These are phyloP conservation scores for Abrostola triplasia DNA, from an alignment of 2,888 invertebrate genomes.

Conservation along the genomic window DNA sequence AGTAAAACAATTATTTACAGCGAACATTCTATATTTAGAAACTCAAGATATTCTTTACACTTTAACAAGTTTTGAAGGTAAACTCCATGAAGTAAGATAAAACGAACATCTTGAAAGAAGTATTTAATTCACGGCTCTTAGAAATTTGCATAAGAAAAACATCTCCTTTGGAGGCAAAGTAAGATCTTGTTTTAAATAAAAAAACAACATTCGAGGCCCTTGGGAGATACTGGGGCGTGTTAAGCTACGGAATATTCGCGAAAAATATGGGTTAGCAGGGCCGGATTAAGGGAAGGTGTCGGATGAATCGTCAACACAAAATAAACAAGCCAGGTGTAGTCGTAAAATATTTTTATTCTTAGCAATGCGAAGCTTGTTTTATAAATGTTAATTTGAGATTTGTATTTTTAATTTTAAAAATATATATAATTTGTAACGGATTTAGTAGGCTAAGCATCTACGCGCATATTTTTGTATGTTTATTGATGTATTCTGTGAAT, in stretches of 20 bases:
- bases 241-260: slow-evolving; percentile 38
- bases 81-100: slow-evolving; percentile 30
- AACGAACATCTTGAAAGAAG: slow-evolving; percentile 42
- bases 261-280: slow-evolving; percentile 54
- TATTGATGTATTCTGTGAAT: slow-evolving; percentile 8
- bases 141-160: slow-evolving; percentile 63
- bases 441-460: too few relatives aligned
- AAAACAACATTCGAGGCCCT: slow-evolving; percentile 38
- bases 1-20: slow-evolving; percentile 25
- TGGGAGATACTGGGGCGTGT: slow-evolving; percentile 30
- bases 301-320: slow-evolving; percentile 26
- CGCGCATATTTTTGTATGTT: slow-evolving; percentile 10
- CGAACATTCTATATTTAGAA: slow-evolving; percentile 21
- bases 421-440: too few relatives aligned
- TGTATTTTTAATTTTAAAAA: slow-evolving; percentile 15
- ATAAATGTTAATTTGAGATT: slow-evolving; percentile 32
- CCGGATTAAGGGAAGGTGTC: slow-evolving; percentile 32
- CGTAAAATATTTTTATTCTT: slow-evolving; percentile 45
- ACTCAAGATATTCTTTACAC: slow-evolving; percentile 7
- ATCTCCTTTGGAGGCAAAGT: slow-evolving; percentile 39
- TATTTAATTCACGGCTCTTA: slow-evolving; percentile 49
- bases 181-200: slow-evolving; percentile 49
- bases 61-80: slow-evolving; percentile 18
- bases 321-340: slow-evolving; percentile 34
- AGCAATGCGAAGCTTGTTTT: slow-evolving; percentile 40